These are phyloP conservation scores for Dascillus cervinus DNA, from an alignment of 2,888 invertebrate species.

Conservation along the genomic window DNA sequence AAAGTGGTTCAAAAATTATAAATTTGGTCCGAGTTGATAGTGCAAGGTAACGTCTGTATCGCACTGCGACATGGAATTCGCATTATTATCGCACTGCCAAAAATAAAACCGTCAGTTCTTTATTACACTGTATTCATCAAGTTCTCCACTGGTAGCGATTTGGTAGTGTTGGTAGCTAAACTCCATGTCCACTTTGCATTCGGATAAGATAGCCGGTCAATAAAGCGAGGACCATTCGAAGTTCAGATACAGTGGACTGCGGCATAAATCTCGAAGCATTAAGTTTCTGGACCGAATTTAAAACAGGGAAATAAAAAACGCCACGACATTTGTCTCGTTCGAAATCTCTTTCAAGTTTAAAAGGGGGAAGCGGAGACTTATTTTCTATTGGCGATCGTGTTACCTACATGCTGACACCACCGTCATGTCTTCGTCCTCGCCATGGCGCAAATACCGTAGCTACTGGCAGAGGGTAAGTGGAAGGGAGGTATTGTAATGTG, in stretches of 20 bases:
- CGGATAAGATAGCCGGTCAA: constrained; percentile 31
- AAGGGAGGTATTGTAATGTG: constrained; percentile 30
- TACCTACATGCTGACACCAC: no score
- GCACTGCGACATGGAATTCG: constrained; percentile 15
- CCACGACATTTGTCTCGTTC: no score
- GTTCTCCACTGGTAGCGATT: constrained; percentile 16
- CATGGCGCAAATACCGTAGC: constrained; percentile 22
- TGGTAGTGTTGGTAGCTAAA: constrained; percentile 24
- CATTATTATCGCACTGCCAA: constrained; percentile 18
- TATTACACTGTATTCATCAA: constrained; percentile 26
- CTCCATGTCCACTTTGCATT: constrained; percentile 36
- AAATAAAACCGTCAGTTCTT: constrained; percentile 16
- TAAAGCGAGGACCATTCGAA: constrained; percentile 29
- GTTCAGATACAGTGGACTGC: constrained; percentile 13
- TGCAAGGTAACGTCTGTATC: constrained; percentile 15
- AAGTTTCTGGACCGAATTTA: no score
- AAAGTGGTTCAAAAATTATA: no score
- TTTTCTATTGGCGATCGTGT: no score
- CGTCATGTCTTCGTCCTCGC: constrained; percentile 2
- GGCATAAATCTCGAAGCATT: constrained; percentile 14
- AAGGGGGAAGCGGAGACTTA: no score
- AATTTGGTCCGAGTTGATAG: no score
- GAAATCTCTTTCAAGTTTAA: no score
- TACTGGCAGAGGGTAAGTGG: constrained; percentile 18
- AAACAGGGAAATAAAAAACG: no score